These are phyloP conservation scores for Myotis daubentonii DNA, from an alignment of 2,797 vertebrate species.

Conservation along the genomic window DNA sequence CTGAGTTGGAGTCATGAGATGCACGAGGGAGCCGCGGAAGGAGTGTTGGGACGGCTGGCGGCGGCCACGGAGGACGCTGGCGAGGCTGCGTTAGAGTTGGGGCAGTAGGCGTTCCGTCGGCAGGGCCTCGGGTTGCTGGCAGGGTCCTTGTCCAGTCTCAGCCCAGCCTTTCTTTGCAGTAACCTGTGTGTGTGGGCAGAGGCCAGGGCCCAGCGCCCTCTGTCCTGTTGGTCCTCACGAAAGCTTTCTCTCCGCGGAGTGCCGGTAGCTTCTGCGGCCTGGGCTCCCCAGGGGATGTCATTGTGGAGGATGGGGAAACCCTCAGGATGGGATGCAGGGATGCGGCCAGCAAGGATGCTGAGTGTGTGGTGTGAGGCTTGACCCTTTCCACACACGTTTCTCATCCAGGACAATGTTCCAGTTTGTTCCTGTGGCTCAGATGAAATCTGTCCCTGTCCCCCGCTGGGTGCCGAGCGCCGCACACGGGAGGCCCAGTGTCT, in stretches of 20 bases:
- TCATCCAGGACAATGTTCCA: not conserved
- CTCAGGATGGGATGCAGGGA: not conserved
- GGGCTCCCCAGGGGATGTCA: not conserved
- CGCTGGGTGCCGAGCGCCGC: not conserved
- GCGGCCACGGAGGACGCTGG: not conserved
- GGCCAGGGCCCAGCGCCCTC: not conserved
- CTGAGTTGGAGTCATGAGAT: conserved; percentile 6
- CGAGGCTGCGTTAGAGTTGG: not conserved
- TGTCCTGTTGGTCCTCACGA: not conserved
- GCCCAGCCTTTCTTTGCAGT: not conserved
- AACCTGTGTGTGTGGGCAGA: not conserved
- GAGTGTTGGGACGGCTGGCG: not conserved
- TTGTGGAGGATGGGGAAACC: not conserved
- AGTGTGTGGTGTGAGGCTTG: fast-evolving
- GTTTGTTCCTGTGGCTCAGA: not conserved
- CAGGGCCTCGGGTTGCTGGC: not conserved
- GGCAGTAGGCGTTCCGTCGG: not conserved
- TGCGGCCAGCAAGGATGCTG: no score
- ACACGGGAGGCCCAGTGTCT: no score
- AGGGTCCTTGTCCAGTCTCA: fast-evolving
- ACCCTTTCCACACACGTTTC: not conserved
- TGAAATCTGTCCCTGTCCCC: not conserved
- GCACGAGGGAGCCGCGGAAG: not conserved
- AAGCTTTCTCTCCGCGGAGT: fast-evolving
- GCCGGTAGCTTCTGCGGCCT: not conserved